phyloP scores from a whole-genome alignment of 1,140 invertebrate genomes.

The Leptinotarsa defecta region DNA sequence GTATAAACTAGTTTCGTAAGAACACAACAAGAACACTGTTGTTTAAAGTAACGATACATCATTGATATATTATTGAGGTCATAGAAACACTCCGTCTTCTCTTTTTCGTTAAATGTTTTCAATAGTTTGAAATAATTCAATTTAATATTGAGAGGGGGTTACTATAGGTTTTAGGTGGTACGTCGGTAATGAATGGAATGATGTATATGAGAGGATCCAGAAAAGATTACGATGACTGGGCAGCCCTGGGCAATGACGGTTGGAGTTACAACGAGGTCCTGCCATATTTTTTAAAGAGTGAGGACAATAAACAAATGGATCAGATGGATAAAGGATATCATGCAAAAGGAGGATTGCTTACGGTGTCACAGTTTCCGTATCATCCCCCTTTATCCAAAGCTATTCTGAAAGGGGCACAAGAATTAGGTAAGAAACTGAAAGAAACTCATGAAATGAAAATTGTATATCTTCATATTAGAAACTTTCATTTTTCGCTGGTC shows the following conservation, averaged over 20 bases:
- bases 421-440: slow-evolving; percentile 63
- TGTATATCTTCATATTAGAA: too few species aligned
- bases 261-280: slow-evolving; percentile 91
- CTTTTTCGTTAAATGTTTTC: too few species aligned
- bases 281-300: slow-evolving; percentile 86
- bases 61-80: not conserved
- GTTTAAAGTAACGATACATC: not conserved
- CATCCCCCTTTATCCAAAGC: slow-evolving; percentile 83
- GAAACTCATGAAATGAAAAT: too few species aligned
- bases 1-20: too few species aligned
- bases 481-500: too few species aligned
- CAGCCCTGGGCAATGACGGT: slow-evolving; percentile 78
- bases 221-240: slow-evolving; percentile 91
- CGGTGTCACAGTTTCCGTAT: slow-evolving; percentile 83
- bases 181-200: slow-evolving; percentile 95
- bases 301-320: slow-evolving; percentile 79
- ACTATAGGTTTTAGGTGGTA: slow-evolving; percentile 79
- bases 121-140: not conserved
- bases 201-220: slow-evolving; percentile 92
- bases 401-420: slow-evolving; percentile 80
- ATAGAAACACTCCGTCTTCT: too few species aligned
- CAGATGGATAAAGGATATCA: slow-evolving; percentile 78
- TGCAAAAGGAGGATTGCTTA: slow-evolving; percentile 75
- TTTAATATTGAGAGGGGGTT: too few species aligned
- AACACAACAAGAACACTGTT: too few species aligned